Evolutionary conservation across 35 echinoderm and acorn worm species (phyloP).

Genomic region (Stichopus chloronotus): DNA sequence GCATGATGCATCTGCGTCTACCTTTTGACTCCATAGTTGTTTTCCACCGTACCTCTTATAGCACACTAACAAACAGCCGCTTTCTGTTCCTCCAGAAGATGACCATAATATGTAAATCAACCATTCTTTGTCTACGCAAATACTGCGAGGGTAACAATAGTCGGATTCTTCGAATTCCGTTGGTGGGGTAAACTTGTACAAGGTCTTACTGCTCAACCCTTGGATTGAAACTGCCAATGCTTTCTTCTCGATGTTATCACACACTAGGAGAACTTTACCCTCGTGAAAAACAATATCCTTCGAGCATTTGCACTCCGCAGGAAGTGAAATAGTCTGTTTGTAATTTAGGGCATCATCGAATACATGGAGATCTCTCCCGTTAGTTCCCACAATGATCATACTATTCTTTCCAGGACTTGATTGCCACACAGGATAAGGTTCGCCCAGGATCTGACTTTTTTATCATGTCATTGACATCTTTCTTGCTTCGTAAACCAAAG

Average conservation of each 20-base stretch:
- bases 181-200: background rate
- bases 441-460: background rate
- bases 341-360: background rate
- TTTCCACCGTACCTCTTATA: background rate
- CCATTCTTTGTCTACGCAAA: background rate
- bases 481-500: background rate
- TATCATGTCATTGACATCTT: background rate
- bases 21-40: background rate
- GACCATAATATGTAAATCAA: background rate
- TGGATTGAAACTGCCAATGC: background rate
- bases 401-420: background rate
- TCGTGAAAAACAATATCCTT: background rate
- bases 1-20: background rate
- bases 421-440: background rate
- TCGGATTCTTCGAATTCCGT: background rate
- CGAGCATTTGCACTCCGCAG: background rate
- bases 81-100: background rate
- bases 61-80: background rate
- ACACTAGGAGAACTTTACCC: background rate
- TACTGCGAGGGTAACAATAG: background rate
- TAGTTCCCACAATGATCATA: background rate
- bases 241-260: background rate
- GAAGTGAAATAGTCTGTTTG: background rate
- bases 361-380: background rate
- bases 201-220: background rate